A percentile compares a stretch with the other conserved stretches of the same genome.
These are phyloP conservation scores for Acanthopagrus latus DNA, from an alignment of 2,797 vertebrate species.

Conservation along the genomic window DNA sequence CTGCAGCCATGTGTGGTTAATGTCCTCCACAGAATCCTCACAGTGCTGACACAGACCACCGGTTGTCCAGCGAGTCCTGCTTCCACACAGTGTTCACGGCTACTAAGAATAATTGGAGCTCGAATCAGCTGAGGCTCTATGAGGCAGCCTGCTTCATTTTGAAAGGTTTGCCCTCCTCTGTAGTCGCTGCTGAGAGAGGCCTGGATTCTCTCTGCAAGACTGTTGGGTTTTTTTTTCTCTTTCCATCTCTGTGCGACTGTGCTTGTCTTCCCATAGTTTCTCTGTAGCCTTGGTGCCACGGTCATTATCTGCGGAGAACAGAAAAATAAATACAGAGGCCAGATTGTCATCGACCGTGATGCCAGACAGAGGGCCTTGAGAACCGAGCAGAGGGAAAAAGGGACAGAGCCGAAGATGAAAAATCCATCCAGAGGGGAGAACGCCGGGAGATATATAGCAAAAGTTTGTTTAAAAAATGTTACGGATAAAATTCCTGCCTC, in stretches of 20 bases:
- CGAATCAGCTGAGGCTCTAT: background rate
- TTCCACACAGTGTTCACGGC: background rate
- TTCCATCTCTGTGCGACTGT: background rate
- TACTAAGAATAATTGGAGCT: background rate
- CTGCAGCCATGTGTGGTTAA: background rate
- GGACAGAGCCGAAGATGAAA: constrained; percentile 45
- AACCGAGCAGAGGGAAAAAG: constrained; percentile 26
- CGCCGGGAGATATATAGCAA: constrained; percentile 29
- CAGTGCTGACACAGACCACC: background rate
- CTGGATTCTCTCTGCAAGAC: constrained; percentile 1
- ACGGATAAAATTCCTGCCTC: constrained; percentile 37
- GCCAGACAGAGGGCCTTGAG: constrained; percentile 54
- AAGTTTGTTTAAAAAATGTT: constrained; percentile 63
- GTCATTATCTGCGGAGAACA: constrained; percentile 66
- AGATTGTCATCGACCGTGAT: constrained; percentile 66
- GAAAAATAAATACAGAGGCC: constrained; percentile 68
- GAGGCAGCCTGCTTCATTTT: constrained; percentile 10
- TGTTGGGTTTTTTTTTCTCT: background rate
- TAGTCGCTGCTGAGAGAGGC: constrained; percentile 20
- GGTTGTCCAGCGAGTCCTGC: background rate
- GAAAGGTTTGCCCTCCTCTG: constrained; percentile 1
- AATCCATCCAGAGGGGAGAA: constrained; percentile 29
- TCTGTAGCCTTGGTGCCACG: constrained; percentile 36
- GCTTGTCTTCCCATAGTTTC: constrained; percentile 51
- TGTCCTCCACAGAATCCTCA: background rate